Percentiles rank a stretch among this genome's conserved stretches.
Evolutionary conservation across 2,797 vertebrate species (phyloP).

Genomic region (Coendou prehensilis): DNA sequence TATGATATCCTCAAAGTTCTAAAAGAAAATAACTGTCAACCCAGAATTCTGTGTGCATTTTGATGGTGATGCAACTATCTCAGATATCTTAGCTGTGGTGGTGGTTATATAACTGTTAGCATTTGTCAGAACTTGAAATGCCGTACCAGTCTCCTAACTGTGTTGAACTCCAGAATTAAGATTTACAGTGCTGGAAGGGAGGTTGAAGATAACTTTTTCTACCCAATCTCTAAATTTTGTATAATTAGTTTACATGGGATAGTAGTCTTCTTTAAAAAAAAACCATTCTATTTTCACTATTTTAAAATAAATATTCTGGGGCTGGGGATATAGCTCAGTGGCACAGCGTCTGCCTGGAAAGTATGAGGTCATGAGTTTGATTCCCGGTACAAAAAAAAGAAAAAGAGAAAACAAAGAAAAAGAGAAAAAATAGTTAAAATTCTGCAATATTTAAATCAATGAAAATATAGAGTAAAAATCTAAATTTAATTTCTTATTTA

Average conservation of each 20-base stretch:
- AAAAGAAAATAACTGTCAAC: background rate
- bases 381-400: no score
- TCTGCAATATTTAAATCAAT: background rate
- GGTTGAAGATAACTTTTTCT: background rate
- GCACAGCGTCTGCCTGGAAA: no score
- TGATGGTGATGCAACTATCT: background rate
- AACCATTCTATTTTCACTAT: background rate
- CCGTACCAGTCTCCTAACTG: background rate
- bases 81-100: no score
- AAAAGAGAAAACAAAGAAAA: no score
- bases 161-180: background rate
- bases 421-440: background rate
- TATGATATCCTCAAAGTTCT: background rate
- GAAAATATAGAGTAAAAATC: background rate
- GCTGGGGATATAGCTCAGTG: no score
- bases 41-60: background rate
- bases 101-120: background rate
- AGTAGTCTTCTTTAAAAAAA: background rate
- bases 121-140: background rate
- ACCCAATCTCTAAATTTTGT: background rate
- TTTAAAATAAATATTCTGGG: background rate
- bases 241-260: background rate
- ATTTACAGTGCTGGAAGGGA: constrained; percentile 26
- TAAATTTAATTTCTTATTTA: background rate
- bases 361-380: no score